A percentile compares a stretch with the other conserved stretches of the same genome.
Conservation (phyloP, 2,113 vertebrate species). For the Oryzias melastigma region DNA sequence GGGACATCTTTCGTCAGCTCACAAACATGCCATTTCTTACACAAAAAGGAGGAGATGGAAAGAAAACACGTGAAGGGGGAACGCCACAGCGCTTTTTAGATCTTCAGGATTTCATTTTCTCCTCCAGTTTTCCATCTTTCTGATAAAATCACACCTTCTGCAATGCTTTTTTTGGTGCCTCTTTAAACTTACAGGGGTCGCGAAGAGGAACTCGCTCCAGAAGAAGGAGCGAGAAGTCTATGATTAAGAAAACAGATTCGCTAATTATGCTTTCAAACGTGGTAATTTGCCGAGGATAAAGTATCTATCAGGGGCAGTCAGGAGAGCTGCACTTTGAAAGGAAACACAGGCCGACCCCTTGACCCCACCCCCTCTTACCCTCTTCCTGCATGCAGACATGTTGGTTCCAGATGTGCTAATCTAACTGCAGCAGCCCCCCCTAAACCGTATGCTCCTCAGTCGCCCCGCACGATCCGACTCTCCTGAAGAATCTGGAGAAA, state of each 20-base stretch:
- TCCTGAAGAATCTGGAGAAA: slow-evolving; percentile 63
- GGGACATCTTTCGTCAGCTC: slow-evolving; percentile 69
- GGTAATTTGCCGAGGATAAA: slow-evolving; percentile 94
- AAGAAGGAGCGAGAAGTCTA: slow-evolving; percentile 80
- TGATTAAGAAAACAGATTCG: slow-evolving; percentile 95
- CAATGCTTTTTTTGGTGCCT: slow-evolving; percentile 59
- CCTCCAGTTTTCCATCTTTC: slow-evolving; percentile 50
- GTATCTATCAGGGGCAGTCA: slow-evolving; percentile 93
- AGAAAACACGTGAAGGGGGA: slow-evolving; percentile 42
- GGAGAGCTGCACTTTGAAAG: slow-evolving; percentile 85
- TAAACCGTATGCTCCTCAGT: slow-evolving; percentile 61
- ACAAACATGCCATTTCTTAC: slow-evolving; percentile 67
- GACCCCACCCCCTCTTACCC: slow-evolving; percentile 82
- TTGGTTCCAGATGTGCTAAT: slow-evolving; percentile 91
- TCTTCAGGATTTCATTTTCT: slow-evolving; percentile 62
- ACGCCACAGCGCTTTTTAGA: slow-evolving; percentile 45
- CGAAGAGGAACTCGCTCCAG: slow-evolving; percentile 71
- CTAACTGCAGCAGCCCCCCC: slow-evolving; percentile 30
- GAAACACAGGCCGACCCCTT: slow-evolving; percentile 86
- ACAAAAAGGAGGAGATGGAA: slow-evolving; percentile 47
- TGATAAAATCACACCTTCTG: slow-evolving; percentile 56
- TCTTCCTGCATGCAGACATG: slow-evolving; percentile 89
- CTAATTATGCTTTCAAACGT: slow-evolving; percentile 93
- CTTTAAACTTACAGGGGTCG: slow-evolving; percentile 51
- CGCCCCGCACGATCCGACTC: slow-evolving; percentile 44